Conservation (phyloP, 2,113 vertebrate species). For the Psittacula cyanocephala region DNA sequence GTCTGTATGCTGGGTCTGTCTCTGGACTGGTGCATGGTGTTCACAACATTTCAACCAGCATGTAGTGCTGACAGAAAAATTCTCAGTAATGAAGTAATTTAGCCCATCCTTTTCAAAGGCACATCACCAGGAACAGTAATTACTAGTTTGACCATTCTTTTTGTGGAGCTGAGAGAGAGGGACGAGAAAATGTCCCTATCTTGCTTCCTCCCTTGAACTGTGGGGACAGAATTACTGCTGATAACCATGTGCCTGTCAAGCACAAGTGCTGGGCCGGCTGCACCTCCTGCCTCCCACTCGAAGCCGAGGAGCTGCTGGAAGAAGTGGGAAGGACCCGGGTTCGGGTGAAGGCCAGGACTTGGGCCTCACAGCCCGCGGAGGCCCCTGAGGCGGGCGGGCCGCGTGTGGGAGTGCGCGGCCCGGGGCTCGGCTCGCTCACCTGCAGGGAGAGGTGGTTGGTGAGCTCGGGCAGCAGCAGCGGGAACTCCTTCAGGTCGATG, state of each 20-base stretch:
- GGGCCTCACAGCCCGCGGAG: not conserved
- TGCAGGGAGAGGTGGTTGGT: constrained; percentile 91
- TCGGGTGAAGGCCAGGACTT: not conserved
- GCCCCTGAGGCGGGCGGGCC: not conserved
- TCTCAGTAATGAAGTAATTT: not conserved
- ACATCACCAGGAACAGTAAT: not conserved
- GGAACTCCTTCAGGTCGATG: constrained; percentile 89
- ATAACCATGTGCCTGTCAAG: fast-evolving
- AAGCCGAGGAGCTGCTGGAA: not conserved
- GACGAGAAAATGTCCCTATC: fast-evolving
- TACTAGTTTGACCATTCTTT: not conserved
- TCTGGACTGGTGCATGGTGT: not conserved
- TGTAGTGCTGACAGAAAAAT: fast-evolving
- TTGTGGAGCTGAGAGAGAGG: not conserved
- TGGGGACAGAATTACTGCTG: fast-evolving
- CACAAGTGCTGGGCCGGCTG: not conserved
- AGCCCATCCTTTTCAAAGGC: not conserved
- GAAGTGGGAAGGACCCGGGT: not conserved
- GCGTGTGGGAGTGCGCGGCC: not conserved
- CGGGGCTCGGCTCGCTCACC: constrained; percentile 69
- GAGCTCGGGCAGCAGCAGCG: constrained; percentile 77
- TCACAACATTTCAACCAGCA: not conserved
- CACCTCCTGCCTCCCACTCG: not conserved
- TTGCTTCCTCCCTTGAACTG: too few relatives aligned
- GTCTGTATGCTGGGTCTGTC: not conserved